Base-by-base conservation (phyloP, 1,140 invertebrate genomes). In the Procambarus clarkii region DNA sequence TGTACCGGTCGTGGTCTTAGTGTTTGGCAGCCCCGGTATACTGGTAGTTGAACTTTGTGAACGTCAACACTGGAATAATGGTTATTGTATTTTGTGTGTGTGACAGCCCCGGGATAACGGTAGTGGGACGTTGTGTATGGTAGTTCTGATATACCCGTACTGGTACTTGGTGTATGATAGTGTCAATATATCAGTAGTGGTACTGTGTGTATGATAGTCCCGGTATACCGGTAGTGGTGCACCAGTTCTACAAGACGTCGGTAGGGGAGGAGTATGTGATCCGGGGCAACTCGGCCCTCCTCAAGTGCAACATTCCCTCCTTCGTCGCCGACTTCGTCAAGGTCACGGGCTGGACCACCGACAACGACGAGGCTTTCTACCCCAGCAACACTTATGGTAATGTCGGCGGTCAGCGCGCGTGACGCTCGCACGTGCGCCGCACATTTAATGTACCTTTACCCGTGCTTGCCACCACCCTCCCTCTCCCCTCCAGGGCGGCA, bases 261-360 rank as follows among this genome's bases (percentile, higher is more conserved):
- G 97, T 97, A 76, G 96, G 97, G 94, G 97, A 97, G 93, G 97
- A 97, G 93, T 98, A 98, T 95, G 97, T 97, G 74, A 98, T 98
- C 94, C 95, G 97, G 91, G 97, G 97, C 76, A 98, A 98, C 95
- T 96, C 97, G 91, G 97, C 97, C 79, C 96, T 98, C 86, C 96
- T 98, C 95, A 97, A 97, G 94, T 98, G 97, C 95, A 97, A 97
- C 95, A 97, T 98, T 84, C 97, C 97, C 24, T 97, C 96, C 94
- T 98, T 97, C 95, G 97, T 98, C 85, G 97, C 97, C n/a, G 97
- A 98, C 94, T 98, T 97, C 94, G 97, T 98, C 86, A 95, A 95
- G 86, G 97, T 98, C 54, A 97, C 97, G 93, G 96, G 97, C 93
- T 98, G 97, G 97, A 96, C 96, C 83, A 96, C 96, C 93, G 96